Conservation (phyloP, 2,888 invertebrate species). For the Drosophila maculinotata region DNA sequence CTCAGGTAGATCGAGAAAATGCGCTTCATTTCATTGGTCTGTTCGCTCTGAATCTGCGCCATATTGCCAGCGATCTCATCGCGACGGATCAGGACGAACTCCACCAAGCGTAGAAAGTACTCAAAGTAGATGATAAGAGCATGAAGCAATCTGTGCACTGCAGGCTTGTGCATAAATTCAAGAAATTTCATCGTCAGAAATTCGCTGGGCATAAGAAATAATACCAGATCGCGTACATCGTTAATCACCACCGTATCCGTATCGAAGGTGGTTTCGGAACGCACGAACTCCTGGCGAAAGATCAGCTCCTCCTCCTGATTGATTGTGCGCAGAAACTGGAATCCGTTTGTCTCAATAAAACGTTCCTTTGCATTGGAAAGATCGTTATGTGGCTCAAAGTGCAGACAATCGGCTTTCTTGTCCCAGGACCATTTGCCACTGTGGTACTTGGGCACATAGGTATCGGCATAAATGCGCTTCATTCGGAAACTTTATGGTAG, state of each 20-base stretch:
- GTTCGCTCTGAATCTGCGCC: slow-evolving; percentile 79
- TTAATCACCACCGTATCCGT: slow-evolving; percentile 77
- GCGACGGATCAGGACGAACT: slow-evolving; percentile 81
- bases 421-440: slow-evolving; percentile 83
- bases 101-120: slow-evolving; percentile 82
- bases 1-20: slow-evolving; percentile 78
- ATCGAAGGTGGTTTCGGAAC: slow-evolving; percentile 68
- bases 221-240: slow-evolving; percentile 82
- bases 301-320: slow-evolving; percentile 82
- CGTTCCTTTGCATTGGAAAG: slow-evolving; percentile 50
- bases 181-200: slow-evolving; percentile 75
- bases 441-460: slow-evolving; percentile 73
- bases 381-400: slow-evolving; percentile 64
- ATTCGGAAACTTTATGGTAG: slow-evolving; percentile 43
- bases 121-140: slow-evolving; percentile 84
- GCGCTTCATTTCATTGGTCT: slow-evolving; percentile 77
- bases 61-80: slow-evolving; percentile 78
- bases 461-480: slow-evolving; percentile 75
- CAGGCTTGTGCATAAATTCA: slow-evolving; percentile 79
- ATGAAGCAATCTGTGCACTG: slow-evolving; percentile 78
- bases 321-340: slow-evolving; percentile 72
- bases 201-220: slow-evolving; percentile 80
- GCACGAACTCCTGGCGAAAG: slow-evolving; percentile 77
- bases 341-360: slow-evolving; percentile 68
- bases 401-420: slow-evolving; percentile 55